Percentiles rank a stretch among this genome's conserved stretches.
These are phyloP conservation scores for Coenobita brevimanus DNA, from an alignment of 1,140 invertebrate species.

Conservation along the genomic window DNA sequence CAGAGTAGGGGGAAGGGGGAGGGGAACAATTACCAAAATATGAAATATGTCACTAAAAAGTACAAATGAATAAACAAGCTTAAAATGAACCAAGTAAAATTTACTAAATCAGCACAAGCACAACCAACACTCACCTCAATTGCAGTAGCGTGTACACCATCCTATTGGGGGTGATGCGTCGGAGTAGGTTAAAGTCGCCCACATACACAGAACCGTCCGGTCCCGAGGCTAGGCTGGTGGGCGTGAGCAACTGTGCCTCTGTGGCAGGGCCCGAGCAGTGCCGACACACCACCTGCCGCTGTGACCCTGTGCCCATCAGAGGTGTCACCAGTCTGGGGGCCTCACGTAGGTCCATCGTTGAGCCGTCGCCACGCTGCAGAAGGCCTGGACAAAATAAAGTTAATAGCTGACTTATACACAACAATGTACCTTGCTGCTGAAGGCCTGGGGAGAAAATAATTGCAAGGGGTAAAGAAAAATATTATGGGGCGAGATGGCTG, in stretches of 20 bases:
- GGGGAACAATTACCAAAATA: no score
- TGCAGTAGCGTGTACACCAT: slow-evolving; percentile 94
- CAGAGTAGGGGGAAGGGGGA: background rate
- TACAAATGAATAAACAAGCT: no score
- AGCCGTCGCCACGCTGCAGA: slow-evolving; percentile 96
- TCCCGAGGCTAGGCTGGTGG: slow-evolving; percentile 92
- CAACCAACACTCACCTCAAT: slow-evolving; percentile 85
- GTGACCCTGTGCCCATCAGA: slow-evolving; percentile 96
- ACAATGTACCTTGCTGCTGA: background rate
- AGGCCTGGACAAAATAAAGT: slow-evolving; percentile 76
- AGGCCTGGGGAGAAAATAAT: no score
- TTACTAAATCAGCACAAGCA: no score
- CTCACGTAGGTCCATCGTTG: slow-evolving; percentile 91
- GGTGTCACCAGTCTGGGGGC: slow-evolving; percentile 84
- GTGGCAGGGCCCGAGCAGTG: slow-evolving; percentile 81
- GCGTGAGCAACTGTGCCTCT: slow-evolving; percentile 90
- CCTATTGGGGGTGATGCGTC: slow-evolving; percentile 93
- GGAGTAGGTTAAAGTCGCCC: slow-evolving; percentile 96
- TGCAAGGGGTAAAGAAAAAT: no score
- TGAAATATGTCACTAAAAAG: no score
- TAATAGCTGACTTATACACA: background rate
- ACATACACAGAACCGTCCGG: slow-evolving; percentile 97
- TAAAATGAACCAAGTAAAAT: no score
- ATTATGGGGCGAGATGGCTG: no score
- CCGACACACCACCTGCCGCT: slow-evolving; percentile 81